Evolutionary conservation across 2,888 invertebrate genomes (phyloP).

Genomic region (Sturmia bella): DNA sequence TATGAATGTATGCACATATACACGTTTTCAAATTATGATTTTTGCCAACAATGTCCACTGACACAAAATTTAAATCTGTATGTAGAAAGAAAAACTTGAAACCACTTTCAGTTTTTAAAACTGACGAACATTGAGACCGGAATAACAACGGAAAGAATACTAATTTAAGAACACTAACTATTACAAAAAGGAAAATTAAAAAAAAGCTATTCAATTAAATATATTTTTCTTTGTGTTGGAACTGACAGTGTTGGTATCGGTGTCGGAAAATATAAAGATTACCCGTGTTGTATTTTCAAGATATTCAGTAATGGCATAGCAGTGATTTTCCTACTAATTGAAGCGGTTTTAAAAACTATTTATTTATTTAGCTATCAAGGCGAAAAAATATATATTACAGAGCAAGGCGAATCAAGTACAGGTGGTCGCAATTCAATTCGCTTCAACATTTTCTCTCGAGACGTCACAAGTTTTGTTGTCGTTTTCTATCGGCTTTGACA

Average conservation of each 20-base stretch:
- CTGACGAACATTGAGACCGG: constrained; percentile 30
- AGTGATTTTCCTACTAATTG: too few species aligned
- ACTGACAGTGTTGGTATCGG: constrained; percentile 49
- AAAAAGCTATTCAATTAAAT: constrained; percentile 32
- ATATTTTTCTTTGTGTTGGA: constrained; percentile 39
- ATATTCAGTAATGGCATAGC: too few species aligned
- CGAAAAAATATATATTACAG: too few species aligned
- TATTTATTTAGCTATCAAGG: too few species aligned
- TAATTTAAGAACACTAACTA: neutral
- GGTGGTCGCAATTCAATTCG: too few species aligned
- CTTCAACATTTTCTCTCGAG: too few species aligned
- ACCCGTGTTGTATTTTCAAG: neutral
- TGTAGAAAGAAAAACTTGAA: constrained; percentile 12
- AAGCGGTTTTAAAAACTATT: too few species aligned
- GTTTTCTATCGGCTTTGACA: too few species aligned
- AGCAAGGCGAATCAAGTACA: too few species aligned
- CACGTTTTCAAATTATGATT: constrained; percentile 4
- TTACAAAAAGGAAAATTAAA: constrained; percentile 48
- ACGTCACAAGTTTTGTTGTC: too few species aligned
- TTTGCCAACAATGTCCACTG: constrained; percentile 13
- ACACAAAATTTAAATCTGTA: constrained; percentile 7
- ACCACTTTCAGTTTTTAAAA: constrained; percentile 6
- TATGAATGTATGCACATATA: too few species aligned
- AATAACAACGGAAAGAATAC: constrained; percentile 47
- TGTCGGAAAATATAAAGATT: constrained; percentile 46